phyloP scores from a whole-genome alignment of 2,888 invertebrate genomes.

The Myopa testacea region DNA sequence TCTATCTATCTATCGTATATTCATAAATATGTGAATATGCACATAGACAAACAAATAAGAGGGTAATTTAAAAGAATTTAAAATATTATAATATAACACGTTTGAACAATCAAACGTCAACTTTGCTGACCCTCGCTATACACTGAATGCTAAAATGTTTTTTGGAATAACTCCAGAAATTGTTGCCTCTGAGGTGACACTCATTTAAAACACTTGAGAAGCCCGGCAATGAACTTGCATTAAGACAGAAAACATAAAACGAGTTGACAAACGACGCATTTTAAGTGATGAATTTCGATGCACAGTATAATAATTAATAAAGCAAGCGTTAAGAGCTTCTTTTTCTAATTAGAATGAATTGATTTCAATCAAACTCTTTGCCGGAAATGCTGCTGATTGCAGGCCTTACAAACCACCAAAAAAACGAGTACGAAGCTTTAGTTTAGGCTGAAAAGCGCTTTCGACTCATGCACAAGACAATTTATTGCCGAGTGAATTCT shows the following conservation, averaged over 20 bases:
- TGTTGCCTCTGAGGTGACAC: constrained; percentile 3
- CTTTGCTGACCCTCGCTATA: constrained; percentile 16
- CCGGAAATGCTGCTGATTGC: constrained; percentile 17
- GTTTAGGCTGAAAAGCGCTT: constrained; percentile 20
- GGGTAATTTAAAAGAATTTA: no score
- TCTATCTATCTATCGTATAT: no score
- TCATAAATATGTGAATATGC: no score
- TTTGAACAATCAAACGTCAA: constrained; percentile 1
- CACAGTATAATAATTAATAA: constrained; percentile 3
- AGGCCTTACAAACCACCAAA: not conserved
- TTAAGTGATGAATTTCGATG: constrained; percentile 6
- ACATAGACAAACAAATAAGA: no score
- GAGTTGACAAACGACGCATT: not conserved
- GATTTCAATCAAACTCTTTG: not conserved
- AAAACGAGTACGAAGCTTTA: not conserved
- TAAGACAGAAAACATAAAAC: not conserved
- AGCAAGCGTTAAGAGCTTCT: not conserved
- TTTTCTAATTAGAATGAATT: not conserved
- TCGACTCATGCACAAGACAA: constrained; percentile 14
- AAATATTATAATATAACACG: not conserved
- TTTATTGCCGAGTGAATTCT: not conserved
- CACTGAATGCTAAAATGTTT: not conserved
- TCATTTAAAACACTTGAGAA: not conserved
- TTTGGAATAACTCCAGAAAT: constrained; percentile 32
- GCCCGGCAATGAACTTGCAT: constrained; percentile 32